phyloP scores from a whole-genome alignment of 2,113 vertebrate genomes.

The Vulpes ferrilata region DNA sequence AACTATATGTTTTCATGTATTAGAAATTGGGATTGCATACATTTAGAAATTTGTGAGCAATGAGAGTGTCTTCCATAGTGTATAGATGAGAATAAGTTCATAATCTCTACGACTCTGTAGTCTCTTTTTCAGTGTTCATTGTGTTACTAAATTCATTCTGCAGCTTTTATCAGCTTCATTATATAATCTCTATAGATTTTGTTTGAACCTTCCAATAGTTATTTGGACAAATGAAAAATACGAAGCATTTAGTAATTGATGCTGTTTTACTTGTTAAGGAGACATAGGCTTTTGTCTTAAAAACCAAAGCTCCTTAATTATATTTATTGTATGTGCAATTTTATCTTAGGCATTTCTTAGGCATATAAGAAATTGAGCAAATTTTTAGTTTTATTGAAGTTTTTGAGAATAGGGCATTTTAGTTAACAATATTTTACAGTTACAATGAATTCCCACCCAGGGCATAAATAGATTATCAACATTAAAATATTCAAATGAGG shows the following conservation, averaged over 20 bases:
- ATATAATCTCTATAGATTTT: neutral
- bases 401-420: neutral
- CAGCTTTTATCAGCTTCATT: constrained; percentile 25
- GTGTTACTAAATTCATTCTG: constrained; percentile 6
- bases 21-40: neutral
- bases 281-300: neutral
- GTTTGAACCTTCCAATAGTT: neutral
- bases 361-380: neutral
- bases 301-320: constrained; percentile 49
- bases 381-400: neutral
- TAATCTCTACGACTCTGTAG: neutral
- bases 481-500: neutral
- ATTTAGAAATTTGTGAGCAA: neutral
- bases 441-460: neutral
- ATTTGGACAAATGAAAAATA: constrained; percentile 52
- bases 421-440: neutral
- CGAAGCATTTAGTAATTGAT: neutral
- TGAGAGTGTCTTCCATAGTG: neutral
- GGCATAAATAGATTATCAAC: neutral
- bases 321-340: constrained; percentile 47
- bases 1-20: neutral
- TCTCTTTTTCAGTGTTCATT: neutral
- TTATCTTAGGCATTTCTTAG: constrained; percentile 55
- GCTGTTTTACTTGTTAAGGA: neutral
- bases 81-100: neutral